Percentiles rank a stretch among this genome's conserved stretches.
phyloP scores from a whole-genome alignment of 1,140 invertebrate genomes.

The Globodera rostochiensis region DNA sequence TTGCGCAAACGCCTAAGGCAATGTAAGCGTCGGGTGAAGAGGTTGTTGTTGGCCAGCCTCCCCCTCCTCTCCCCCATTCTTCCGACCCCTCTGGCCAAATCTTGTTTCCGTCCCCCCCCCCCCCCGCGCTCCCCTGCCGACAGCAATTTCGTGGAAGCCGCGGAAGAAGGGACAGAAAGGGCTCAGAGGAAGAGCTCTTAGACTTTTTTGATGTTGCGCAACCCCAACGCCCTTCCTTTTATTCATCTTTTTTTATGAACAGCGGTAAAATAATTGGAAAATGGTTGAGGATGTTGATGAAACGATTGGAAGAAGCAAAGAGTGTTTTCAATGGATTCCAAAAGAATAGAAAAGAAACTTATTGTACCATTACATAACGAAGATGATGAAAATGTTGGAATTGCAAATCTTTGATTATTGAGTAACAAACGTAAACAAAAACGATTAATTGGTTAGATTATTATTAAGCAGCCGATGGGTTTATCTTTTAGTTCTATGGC shows the following conservation, averaged over 20 bases:
- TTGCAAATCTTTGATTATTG: no score
- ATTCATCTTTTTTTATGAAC: background rate
- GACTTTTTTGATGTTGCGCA: constrained; percentile 10
- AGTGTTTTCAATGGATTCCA: background rate
- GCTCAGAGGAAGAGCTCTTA: background rate
- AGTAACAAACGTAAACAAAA: no score
- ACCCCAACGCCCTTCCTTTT: background rate
- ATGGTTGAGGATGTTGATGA: background rate
- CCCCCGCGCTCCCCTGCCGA: background rate
- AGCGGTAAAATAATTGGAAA: background rate
- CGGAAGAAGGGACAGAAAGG: background rate
- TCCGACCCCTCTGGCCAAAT: background rate
- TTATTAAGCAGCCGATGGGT: background rate
- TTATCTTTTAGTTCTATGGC: background rate
- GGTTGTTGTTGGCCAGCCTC: constrained; percentile 9
- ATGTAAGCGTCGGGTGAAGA: background rate
- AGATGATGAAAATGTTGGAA: background rate
- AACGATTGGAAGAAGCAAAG: background rate
- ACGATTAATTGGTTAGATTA: background rate
- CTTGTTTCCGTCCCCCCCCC: constrained; percentile 1
- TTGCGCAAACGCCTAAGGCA: background rate
- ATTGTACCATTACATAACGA: background rate
- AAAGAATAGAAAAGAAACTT: background rate
- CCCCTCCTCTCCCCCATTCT: background rate
- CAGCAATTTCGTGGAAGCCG: background rate